Conservation (phyloP, 2,797 vertebrate species). For the Sebastiscus albofasciatus region DNA sequence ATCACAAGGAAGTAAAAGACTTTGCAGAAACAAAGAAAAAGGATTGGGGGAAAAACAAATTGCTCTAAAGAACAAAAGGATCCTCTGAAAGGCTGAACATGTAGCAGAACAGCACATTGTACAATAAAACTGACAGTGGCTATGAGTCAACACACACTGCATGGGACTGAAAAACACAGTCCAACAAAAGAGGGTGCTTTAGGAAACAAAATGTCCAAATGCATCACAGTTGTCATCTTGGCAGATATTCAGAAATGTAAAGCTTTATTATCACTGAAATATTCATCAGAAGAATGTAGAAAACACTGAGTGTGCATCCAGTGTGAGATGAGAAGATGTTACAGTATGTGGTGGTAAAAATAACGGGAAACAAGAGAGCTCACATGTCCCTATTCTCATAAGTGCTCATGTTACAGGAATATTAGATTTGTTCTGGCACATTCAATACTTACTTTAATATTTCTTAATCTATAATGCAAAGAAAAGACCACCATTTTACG, state of each 20-base stretch:
- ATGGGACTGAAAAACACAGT: not conserved
- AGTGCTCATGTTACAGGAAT: slow-evolving; percentile 18
- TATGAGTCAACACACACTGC: not conserved
- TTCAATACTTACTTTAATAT: not conserved
- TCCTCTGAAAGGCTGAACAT: not conserved
- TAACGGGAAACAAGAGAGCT: slow-evolving; percentile 19
- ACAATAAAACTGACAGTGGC: not conserved
- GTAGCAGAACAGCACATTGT: not conserved
- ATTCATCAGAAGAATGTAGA: slow-evolving; percentile 25
- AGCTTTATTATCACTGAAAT: slow-evolving; percentile 25
- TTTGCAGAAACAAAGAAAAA: not conserved
- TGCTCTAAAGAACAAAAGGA: not conserved
- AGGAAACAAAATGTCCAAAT: not conserved
- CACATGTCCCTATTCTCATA: slow-evolving; percentile 21
- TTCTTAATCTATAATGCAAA: not conserved
- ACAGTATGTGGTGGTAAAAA: slow-evolving; percentile 14
- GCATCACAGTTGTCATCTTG: not conserved
- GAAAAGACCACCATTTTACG: not conserved
- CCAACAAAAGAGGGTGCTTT: not conserved
- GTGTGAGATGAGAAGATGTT: slow-evolving; percentile 19
- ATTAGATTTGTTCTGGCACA: not conserved
- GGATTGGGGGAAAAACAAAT: not conserved
- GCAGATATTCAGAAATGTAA: not conserved
- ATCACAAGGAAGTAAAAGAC: not conserved
- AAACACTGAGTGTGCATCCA: slow-evolving; percentile 8